Evolutionary conservation across 2,113 vertebrate species (phyloP), one percentile per base, ranked within the genome.

Genomic region (Menura novaehollandiae): DNA sequence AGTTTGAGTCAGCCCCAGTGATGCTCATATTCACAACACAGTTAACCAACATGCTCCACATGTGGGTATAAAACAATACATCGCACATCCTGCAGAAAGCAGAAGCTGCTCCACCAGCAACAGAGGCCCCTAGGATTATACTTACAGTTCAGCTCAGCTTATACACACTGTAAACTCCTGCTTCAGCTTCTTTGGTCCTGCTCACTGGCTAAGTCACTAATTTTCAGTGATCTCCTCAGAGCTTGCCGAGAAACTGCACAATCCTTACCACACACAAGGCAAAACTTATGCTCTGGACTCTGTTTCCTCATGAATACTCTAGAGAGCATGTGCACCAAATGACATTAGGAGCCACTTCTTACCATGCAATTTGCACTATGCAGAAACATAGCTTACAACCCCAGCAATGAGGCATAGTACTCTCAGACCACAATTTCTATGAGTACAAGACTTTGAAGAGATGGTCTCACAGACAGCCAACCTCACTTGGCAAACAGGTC

Each of bases 171-270:
- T 7, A 85, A 89, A 32, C 16, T 83, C 9, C 28, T 24, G 15
- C 55, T 60, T 64, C 46, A 37, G 18, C 37, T 80, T 56, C 80
- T 75, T 46, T 85, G 41, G 27, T 85, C 23, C 47, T 75, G 27
- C 47, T 59, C 8, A 11, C 53, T 67, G 46, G 46, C 32, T 12
- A 47, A 74, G 26, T 51, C 49, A 53, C 74, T 24, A 14, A 35
- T 33, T 41, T 68, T 47, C 58, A 58, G 24, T 28, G 43, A 63
- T 22, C 6, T 52, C 23, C 67, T 47, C 87, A 59, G 28, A 87
- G 26, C 27, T 30, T 3, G 0, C 35, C 1, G 3, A 68, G 23
- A 55, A 89, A 71, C 37, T 58, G 32, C 19, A 44, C 0, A 0
- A 59, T 51, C 32, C 22, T 41, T 51, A 74, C 15, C 6, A 1